Percentiles rank a stretch among this genome's conserved stretches.
Evolutionary conservation across 2,113 vertebrate genomes (phyloP).

Genomic region (Rhinichthys klamathensis): DNA sequence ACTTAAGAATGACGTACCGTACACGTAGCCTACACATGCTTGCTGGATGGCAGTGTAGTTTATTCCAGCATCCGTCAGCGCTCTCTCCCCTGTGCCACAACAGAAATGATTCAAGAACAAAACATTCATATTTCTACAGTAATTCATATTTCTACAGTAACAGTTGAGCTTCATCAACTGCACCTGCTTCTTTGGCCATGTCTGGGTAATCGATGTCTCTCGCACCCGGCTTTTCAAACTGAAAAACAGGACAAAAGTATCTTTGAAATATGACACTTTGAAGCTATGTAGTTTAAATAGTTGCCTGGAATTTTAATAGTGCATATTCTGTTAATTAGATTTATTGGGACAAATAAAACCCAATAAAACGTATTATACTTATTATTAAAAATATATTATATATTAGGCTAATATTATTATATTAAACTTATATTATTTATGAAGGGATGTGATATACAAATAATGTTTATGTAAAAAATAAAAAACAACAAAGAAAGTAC

Average conservation of each 20-base stretch:
- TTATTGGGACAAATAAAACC: not conserved
- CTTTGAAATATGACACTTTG: not conserved
- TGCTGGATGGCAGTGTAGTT: conserved; percentile 88
- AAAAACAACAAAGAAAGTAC: not conserved
- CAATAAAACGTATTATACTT: no score
- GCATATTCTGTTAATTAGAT: not conserved
- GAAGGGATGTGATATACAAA: not conserved
- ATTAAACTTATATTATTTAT: not conserved
- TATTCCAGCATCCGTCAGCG: conserved; percentile 88
- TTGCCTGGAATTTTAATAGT: not conserved
- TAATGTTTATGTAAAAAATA: not conserved
- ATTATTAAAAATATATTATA: no score
- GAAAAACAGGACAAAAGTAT: not conserved
- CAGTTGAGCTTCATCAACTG: conserved; percentile 18
- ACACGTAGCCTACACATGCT: conserved; percentile 93
- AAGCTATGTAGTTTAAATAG: not conserved
- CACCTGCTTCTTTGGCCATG: conserved; percentile 95
- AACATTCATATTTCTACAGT: not conserved
- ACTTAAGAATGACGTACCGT: conserved; percentile 74
- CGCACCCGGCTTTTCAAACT: conserved; percentile 87
- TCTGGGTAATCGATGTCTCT: conserved; percentile 86
- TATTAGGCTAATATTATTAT: no score
- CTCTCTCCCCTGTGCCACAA: conserved; percentile 80
- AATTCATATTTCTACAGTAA: no score
- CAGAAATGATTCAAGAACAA: not conserved